Conservation (phyloP, 1,140 invertebrate species). For the Trichomalopsis sarcophagae region DNA sequence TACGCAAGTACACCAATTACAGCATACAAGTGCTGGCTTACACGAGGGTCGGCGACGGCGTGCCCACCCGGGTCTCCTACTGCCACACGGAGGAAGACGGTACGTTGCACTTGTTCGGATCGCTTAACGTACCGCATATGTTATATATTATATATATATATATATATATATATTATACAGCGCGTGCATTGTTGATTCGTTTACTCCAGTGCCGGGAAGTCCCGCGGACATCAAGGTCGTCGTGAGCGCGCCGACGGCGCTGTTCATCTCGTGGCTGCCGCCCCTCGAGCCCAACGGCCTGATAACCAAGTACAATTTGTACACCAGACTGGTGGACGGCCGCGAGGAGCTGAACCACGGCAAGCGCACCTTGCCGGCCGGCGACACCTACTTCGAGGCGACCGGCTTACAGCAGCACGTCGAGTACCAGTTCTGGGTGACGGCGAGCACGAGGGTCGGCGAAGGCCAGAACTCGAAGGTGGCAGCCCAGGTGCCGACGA, state of each 20-base stretch:
- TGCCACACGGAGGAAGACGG: slow-evolving; percentile 91
- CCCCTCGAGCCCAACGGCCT: slow-evolving; percentile 86
- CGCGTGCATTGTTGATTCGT: slow-evolving; percentile 14
- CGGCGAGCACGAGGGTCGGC: slow-evolving; percentile 84
- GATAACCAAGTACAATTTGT: slow-evolving; percentile 87
- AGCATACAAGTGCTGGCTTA: slow-evolving; percentile 89
- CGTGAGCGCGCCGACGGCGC: slow-evolving; percentile 82
- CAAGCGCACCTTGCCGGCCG: slow-evolving; percentile 79
- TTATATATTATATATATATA: neutral
- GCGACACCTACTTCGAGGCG: slow-evolving; percentile 80
- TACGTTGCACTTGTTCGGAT: slow-evolving; percentile 64
- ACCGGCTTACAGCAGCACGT: slow-evolving; percentile 84
- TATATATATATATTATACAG: no score
- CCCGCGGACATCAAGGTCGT: slow-evolving; percentile 89
- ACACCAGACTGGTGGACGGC: slow-evolving; percentile 82
- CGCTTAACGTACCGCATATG: neutral
- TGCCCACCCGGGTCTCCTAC: slow-evolving; percentile 80
- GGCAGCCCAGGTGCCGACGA: slow-evolving; percentile 79
- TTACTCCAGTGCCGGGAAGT: slow-evolving; percentile 82
- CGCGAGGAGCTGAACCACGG: slow-evolving; percentile 82
- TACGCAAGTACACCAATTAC: slow-evolving; percentile 90
- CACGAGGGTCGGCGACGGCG: slow-evolving; percentile 88
- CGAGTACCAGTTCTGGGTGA: slow-evolving; percentile 89
- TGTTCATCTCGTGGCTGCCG: slow-evolving; percentile 88
- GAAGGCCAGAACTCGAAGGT: slow-evolving; percentile 85